Evolutionary conservation across 1,140 invertebrate species (phyloP), one percentile per base, ranked within the genome.

Genomic region (Microvelia longipes): DNA sequence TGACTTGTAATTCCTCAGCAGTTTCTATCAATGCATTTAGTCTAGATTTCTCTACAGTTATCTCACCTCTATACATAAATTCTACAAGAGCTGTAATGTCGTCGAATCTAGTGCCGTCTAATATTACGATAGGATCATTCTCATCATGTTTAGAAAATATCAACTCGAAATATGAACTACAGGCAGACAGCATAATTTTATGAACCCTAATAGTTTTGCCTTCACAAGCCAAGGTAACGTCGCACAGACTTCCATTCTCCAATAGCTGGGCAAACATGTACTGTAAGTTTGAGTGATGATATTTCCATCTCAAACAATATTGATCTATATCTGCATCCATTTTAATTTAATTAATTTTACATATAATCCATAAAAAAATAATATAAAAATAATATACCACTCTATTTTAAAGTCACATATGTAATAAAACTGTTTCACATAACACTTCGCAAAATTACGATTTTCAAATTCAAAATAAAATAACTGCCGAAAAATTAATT

Each of bases 201-300:
- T 95, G 92, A 24, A 91, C 92, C 77, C 91, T 85, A 73, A 94
- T 85, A 66, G 89, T 88, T 77, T 89, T 88, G 70, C 92, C 92
- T 79, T 93, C 92, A 78, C 92, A 94, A 73, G 91, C 92, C 68
- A 94, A 78, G 27, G 91, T 90, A 72, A 95, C 90, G 82, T 96
- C 92, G 81, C 92, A 91, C 81, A 94, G 94, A 70, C 90, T 87
- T 76, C 93, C 90, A 76, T 89, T 81, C 76, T 92, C 90, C 29
- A 94, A 81, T 70, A 94, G 82, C 78, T 93, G 89, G 64, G 90
- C 90, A 81, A 94, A 94, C 87, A 93, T 93, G 27, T 87, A 90
- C 70, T 80, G 79, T 70, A 94, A 82, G 80, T 93, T 94, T 73
- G 87, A 89, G 79, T 92, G 90, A 82, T 94, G 91, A 79, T 92